phyloP scores from a whole-genome alignment of 1,140 invertebrate species.

The Drosophila pandora region DNA sequence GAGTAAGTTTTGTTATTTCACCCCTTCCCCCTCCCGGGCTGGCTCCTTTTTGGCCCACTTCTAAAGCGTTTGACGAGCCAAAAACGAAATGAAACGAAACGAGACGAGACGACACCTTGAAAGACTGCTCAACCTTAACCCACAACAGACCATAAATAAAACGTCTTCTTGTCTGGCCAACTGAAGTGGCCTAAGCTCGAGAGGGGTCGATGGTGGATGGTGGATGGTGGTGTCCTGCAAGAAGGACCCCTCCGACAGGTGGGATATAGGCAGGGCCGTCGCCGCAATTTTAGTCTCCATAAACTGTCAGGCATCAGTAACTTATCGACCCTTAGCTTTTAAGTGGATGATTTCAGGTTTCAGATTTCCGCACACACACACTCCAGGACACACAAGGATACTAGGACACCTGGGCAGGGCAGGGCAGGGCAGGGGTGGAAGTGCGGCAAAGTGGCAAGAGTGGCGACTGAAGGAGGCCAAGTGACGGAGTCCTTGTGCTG shows the following conservation, averaged over 20 bases:
- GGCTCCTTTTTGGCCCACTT: conserved; percentile 18
- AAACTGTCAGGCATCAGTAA: conserved; percentile 81
- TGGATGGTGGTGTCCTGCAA: neutral
- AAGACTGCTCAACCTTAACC: conserved; percentile 55
- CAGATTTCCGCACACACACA: conserved; percentile 64
- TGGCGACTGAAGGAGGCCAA: conserved; percentile 1
- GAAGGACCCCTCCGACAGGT: conserved; percentile 1
- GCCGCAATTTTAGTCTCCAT: conserved; percentile 57
- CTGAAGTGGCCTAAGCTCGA: conserved; percentile 30
- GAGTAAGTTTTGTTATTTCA: neutral
- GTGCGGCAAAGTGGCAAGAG: conserved; percentile 12
- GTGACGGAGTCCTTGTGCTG: conserved; percentile 14
- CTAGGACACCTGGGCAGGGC: conserved; percentile 31
- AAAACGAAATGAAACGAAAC: conserved; percentile 31
- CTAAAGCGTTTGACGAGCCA: conserved; percentile 44
- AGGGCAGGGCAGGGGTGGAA: neutral
- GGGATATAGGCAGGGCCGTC: conserved; percentile 21
- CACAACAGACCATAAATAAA: conserved; percentile 67
- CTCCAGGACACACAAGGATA: conserved; percentile 2
- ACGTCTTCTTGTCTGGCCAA: conserved; percentile 56
- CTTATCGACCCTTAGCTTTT: conserved; percentile 81
- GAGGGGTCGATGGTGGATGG: neutral
- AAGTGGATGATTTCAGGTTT: conserved; percentile 79
- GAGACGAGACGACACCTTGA: conserved; percentile 54
- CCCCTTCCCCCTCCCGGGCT: neutral